phyloP scores from a whole-genome alignment of 2,113 vertebrate species.

The Orthochromis malagaraziensis region DNA sequence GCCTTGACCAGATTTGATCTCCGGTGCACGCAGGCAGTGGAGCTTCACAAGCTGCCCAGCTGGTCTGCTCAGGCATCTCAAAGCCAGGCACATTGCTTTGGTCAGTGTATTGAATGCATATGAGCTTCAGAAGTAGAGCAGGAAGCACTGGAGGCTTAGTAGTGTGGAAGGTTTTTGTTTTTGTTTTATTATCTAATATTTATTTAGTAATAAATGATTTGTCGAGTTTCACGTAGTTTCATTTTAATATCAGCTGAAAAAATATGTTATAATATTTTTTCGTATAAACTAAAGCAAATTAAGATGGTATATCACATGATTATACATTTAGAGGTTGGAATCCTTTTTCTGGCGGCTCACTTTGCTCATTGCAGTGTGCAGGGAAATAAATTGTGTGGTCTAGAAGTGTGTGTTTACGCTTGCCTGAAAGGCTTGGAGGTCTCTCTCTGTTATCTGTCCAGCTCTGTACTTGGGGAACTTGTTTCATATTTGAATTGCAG shows the following conservation, averaged over 20 bases:
- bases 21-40: neutral
- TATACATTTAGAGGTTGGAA: neutral
- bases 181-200: neutral
- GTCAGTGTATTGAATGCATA: neutral
- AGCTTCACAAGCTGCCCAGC: conserved; percentile 8
- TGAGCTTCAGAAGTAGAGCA: neutral
- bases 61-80: conserved; percentile 6
- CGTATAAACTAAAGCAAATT: neutral
- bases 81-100: neutral
- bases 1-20: neutral
- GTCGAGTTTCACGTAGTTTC: neutral
- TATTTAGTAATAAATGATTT: neutral
- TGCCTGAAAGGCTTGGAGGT: neutral
- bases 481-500: neutral
- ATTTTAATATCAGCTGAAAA: neutral
- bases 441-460: neutral
- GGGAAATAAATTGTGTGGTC: neutral
- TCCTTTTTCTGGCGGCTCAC: neutral
- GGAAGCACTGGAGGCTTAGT: neutral
- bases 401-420: neutral
- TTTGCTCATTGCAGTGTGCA: neutral
- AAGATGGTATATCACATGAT: neutral
- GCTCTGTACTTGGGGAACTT: neutral
- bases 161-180: neutral
- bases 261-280: neutral